phyloP scores from a whole-genome alignment of 2,888 invertebrate species.

The Trichogramma evanescens region DNA sequence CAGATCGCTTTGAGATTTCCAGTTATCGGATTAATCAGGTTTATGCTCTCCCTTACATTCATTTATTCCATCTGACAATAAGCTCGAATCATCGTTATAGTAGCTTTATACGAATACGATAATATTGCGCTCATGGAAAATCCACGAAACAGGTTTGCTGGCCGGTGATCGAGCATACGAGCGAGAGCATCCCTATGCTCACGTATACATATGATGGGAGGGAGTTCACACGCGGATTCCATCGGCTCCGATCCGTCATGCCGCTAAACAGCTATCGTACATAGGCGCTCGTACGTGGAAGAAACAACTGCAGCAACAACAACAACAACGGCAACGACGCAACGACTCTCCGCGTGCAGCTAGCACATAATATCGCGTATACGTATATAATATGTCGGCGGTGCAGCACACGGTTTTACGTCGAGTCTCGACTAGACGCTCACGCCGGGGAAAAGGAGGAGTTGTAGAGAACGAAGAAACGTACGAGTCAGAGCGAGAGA shows the following conservation, averaged over 20 bases:
- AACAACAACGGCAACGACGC: background rate
- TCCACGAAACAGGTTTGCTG: conserved; percentile 21
- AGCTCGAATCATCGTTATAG: conserved; percentile 8
- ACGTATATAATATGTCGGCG: too few relatives aligned
- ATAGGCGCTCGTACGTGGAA: background rate
- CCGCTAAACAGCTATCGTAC: conserved; percentile 5
- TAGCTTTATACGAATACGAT: too few relatives aligned
- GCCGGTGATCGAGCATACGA: background rate
- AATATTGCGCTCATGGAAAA: conserved; percentile 10
- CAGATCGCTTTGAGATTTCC: too few relatives aligned
- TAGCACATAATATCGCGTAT: too few relatives aligned
- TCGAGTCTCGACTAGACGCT: conserved; percentile 8
- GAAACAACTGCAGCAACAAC: background rate
- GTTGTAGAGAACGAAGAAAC: background rate
- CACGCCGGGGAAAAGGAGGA: conserved; percentile 8
- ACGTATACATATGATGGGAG: background rate
- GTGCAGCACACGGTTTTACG: too few relatives aligned
- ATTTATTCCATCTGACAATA: background rate
- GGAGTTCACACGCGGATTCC: conserved; percentile 22
- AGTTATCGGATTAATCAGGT: conserved; percentile 17
- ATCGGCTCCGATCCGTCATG: conserved; percentile 17
- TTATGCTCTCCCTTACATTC: background rate
- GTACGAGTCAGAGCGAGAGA: background rate
- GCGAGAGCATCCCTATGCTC: conserved; percentile 9
- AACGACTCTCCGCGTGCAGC: too few relatives aligned